Evolutionary conservation across 2,888 invertebrate species (phyloP).

Genomic region (Acleris laterana): DNA sequence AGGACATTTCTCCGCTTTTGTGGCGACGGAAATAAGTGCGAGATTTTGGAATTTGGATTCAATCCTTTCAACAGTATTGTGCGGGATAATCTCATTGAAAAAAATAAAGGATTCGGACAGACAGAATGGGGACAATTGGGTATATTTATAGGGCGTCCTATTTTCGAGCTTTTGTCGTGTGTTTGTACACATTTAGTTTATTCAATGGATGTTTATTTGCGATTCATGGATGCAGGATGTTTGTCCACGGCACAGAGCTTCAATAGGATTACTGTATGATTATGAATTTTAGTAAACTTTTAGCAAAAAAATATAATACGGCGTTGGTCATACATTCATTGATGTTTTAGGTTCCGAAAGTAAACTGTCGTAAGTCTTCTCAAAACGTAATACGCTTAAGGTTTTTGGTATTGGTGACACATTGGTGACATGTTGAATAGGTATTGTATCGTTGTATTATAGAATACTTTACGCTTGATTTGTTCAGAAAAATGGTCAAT

Average conservation of each 20-base stretch:
- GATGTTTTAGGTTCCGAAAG: background rate
- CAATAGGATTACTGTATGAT: conserved; percentile 43
- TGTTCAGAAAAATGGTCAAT: conserved; percentile 16
- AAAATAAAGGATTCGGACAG: conserved; percentile 55
- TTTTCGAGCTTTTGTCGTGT: conserved; percentile 59
- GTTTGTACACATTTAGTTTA: conserved; percentile 79
- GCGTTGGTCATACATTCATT: conserved; percentile 21
- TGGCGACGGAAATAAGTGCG: conserved; percentile 44
- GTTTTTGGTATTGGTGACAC: background rate
- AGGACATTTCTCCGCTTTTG: conserved; percentile 35
- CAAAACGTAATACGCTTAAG: background rate
- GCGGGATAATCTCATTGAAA: conserved; percentile 49
- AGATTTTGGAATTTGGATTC: conserved; percentile 48
- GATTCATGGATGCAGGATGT: conserved; percentile 73
- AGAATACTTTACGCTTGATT: conserved; percentile 21
- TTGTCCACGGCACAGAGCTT: conserved; percentile 62
- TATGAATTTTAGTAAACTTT: conserved; percentile 42
- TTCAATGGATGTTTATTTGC: conserved; percentile 68
- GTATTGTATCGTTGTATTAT: conserved; percentile 31
- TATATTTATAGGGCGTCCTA: conserved; percentile 68
- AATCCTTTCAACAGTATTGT: conserved; percentile 53
- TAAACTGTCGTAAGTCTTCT: background rate
- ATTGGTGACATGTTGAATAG: conserved; percentile 24
- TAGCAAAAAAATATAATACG: conserved; percentile 43
- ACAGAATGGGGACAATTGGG: conserved; percentile 58